Evolutionary conservation across 2,888 invertebrate species (phyloP).

Genomic region (Cerceris rybyensis): DNA sequence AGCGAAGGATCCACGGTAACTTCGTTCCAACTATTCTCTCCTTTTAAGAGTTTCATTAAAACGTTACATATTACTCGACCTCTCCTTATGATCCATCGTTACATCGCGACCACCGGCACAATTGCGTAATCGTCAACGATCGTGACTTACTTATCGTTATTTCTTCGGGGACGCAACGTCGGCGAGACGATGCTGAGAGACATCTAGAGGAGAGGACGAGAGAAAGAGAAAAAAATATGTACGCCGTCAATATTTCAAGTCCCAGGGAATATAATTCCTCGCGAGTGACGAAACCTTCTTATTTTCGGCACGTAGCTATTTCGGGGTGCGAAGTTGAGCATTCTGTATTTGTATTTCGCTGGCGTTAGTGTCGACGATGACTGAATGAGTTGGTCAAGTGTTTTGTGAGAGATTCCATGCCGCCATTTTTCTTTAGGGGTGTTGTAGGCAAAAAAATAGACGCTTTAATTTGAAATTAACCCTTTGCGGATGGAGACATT

Average conservation of each 20-base stretch:
- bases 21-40: too few species aligned
- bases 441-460: too few species aligned
- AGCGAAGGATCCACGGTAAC: background rate
- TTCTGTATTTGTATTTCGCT: background rate
- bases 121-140: conserved; percentile 22
- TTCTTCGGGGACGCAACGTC: background rate
- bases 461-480: too few species aligned
- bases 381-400: too few species aligned
- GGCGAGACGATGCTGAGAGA: background rate
- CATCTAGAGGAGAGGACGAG: background rate
- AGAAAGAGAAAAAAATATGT: background rate
- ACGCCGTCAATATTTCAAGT: background rate
- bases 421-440: too few species aligned
- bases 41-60: conserved; percentile 5
- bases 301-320: background rate
- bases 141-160: conserved; percentile 1
- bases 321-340: background rate
- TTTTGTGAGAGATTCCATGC: too few species aligned
- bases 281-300: background rate
- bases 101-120: background rate
- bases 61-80: conserved; percentile 2
- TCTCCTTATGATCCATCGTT: conserved; percentile 6
- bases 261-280: background rate
- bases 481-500: too few species aligned
- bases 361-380: too few species aligned